Percentiles rank a stretch among this genome's conserved stretches.
Conservation (phyloP, 2,797 vertebrate species). For the Pseudochaenichthys georgianus region DNA sequence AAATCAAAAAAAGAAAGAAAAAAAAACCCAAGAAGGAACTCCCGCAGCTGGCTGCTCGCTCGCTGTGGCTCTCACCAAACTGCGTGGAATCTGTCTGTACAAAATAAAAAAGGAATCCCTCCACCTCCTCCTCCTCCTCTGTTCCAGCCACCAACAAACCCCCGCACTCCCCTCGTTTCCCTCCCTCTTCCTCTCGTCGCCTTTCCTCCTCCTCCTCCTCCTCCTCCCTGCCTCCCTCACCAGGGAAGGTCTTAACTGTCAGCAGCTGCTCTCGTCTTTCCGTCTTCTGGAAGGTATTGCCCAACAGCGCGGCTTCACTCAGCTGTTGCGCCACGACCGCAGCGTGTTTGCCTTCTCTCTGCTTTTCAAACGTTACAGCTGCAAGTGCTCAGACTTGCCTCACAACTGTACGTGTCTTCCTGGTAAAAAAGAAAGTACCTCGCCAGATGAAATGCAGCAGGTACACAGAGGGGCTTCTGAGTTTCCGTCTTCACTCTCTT, state of each 20-base stretch:
- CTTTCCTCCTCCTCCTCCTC: slow-evolving; percentile 27
- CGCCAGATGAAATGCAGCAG: slow-evolving; percentile 46
- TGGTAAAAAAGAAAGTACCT: not conserved
- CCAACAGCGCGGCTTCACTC: slow-evolving; percentile 48
- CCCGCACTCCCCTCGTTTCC: slow-evolving; percentile 15
- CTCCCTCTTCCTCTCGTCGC: slow-evolving; percentile 23
- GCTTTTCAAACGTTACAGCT: slow-evolving; percentile 10
- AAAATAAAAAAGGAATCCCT: slow-evolving; percentile 39
- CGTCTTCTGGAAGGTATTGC: slow-evolving; percentile 56
- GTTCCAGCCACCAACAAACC: slow-evolving; percentile 25
- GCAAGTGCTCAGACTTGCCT: slow-evolving; percentile 20
- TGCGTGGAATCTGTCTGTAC: slow-evolving; percentile 42
- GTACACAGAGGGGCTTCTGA: slow-evolving; percentile 22
- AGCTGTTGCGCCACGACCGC: slow-evolving; percentile 46
- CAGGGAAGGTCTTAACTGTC: slow-evolving; percentile 49
- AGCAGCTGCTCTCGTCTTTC: slow-evolving; percentile 68
- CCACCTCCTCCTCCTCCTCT: slow-evolving; percentile 20
- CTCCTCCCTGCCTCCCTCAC: slow-evolving; percentile 27
- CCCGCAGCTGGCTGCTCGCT: slow-evolving; percentile 25
- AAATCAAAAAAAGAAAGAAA: not conserved
- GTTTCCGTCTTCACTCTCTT: slow-evolving; percentile 32
- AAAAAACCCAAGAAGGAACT: slow-evolving; percentile 35
- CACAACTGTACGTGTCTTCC: not conserved
- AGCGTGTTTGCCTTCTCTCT: slow-evolving; percentile 23
- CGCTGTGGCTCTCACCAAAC: slow-evolving; percentile 34